phyloP scores from a whole-genome alignment of 2,113 vertebrate species.

The Nothocercus julius region DNA sequence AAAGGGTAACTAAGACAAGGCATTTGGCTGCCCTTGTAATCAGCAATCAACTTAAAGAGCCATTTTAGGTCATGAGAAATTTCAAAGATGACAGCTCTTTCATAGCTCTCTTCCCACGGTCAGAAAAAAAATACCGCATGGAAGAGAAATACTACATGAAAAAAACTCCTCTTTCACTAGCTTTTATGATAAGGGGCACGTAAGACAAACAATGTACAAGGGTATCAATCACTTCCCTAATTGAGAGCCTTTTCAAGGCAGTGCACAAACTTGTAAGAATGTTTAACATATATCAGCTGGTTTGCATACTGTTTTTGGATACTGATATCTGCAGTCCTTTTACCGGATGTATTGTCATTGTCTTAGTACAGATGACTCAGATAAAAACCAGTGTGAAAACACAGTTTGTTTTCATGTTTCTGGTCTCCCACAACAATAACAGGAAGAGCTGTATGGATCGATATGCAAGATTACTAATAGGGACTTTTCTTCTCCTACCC shows the following conservation, averaged over 20 bases:
- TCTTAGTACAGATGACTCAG: constrained; percentile 46
- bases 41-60: constrained; percentile 26
- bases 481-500: background rate
- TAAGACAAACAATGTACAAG: constrained; percentile 4
- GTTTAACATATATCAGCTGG: background rate
- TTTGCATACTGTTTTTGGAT: constrained; percentile 12
- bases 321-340: constrained; percentile 25
- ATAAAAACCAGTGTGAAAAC: constrained; percentile 47
- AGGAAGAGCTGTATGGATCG: constrained; percentile 52
- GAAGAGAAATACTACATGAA: constrained; percentile 48
- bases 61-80: constrained; percentile 65
- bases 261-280: background rate
- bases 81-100: constrained; percentile 47
- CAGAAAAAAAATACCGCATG: constrained; percentile 47
- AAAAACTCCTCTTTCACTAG: background rate
- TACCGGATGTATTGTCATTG: constrained; percentile 57
- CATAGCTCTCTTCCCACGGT: constrained; percentile 59
- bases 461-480: constrained; percentile 14
- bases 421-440: constrained; percentile 61
- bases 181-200: constrained; percentile 22
- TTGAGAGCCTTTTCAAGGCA: constrained; percentile 10
- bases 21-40: constrained; percentile 25
- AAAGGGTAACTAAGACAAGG: constrained; percentile 19
- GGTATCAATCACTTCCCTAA: constrained; percentile 36
- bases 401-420: constrained; percentile 38